Percentiles rank a stretch among this genome's conserved stretches.
Conservation (phyloP, 2,888 invertebrate species). For the Elysia crispata region DNA sequence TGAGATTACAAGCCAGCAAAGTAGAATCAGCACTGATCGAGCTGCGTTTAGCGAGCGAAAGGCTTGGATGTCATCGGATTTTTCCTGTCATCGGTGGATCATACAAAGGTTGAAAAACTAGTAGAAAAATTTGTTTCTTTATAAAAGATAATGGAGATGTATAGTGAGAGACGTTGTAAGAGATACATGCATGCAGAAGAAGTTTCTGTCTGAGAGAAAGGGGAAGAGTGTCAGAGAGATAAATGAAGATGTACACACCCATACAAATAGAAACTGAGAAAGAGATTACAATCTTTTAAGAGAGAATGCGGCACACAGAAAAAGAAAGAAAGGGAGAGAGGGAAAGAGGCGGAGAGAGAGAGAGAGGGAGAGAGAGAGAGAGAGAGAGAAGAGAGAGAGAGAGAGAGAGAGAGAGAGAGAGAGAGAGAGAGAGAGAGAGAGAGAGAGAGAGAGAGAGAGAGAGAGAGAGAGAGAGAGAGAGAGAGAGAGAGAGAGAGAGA, state of each 20-base stretch:
- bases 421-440: not conserved
- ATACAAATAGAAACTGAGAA: not conserved
- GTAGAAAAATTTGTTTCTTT: too few species aligned
- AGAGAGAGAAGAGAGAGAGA: slow-evolving; percentile 23
- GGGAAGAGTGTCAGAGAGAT: not conserved
- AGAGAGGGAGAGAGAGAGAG: slow-evolving; percentile 2
- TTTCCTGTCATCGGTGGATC: slow-evolving; percentile 27
- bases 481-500: too few species aligned
- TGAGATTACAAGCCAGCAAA: slow-evolving; percentile 74
- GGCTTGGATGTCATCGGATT: slow-evolving; percentile 51
- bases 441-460: not conserved
- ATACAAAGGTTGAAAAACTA: not conserved
- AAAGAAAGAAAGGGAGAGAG: not conserved
- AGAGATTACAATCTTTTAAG: too few species aligned
- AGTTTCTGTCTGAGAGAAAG: too few species aligned
- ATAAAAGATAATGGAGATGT: too few species aligned
- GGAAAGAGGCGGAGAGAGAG: too few species aligned
- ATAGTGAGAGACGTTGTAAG: not conserved
- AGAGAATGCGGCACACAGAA: too few species aligned
- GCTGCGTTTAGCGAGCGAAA: slow-evolving; percentile 73
- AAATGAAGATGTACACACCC: not conserved
- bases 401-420: not conserved
- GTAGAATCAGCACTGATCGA: slow-evolving; percentile 67
- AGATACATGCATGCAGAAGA: not conserved
- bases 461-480: not conserved